A percentile compares a stretch with the other conserved stretches of the same genome.
These are phyloP conservation scores for Ctenopoma multispine DNA, from an alignment of 2,797 vertebrate species.

Conservation along the genomic window DNA sequence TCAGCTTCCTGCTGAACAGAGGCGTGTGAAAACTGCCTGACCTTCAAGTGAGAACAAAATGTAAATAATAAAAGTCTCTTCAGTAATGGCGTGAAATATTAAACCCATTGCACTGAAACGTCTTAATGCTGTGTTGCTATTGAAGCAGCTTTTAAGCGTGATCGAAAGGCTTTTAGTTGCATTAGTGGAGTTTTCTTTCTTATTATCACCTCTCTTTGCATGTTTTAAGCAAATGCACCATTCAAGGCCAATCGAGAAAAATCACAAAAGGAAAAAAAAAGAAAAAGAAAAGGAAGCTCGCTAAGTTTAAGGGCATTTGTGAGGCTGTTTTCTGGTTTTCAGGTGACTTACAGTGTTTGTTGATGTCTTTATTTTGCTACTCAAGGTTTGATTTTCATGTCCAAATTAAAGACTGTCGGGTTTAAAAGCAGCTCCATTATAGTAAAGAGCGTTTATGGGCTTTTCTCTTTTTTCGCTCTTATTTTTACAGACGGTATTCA, in stretches of 20 bases:
- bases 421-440: constrained; percentile 24
- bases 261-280: constrained; percentile 3
- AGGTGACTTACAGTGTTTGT: constrained; percentile 23
- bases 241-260: constrained; percentile 50
- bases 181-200: constrained; percentile 31
- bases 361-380: constrained; percentile 16
- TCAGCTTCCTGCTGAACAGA: constrained; percentile 60
- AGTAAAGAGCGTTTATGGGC: neutral
- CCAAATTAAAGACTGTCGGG: constrained; percentile 12
- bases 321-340: constrained; percentile 23
- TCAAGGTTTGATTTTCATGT: constrained; percentile 28
- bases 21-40: constrained; percentile 40
- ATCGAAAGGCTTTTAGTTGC: constrained; percentile 68
- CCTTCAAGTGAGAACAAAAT: constrained; percentile 62
- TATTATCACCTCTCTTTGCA: constrained; percentile 27
- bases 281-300: constrained; percentile 26
- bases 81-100: constrained; percentile 45
- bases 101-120: constrained; percentile 11
- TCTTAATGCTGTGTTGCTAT: constrained; percentile 29
- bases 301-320: constrained; percentile 17
- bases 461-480: neutral
- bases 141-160: constrained; percentile 55
- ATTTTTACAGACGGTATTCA: neutral
- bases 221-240: constrained; percentile 49
- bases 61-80: constrained; percentile 53